Evolutionary conservation across 2,888 invertebrate genomes (phyloP), one percentile per base, ranked within the genome.

Genomic region (Folsomia candida): DNA sequence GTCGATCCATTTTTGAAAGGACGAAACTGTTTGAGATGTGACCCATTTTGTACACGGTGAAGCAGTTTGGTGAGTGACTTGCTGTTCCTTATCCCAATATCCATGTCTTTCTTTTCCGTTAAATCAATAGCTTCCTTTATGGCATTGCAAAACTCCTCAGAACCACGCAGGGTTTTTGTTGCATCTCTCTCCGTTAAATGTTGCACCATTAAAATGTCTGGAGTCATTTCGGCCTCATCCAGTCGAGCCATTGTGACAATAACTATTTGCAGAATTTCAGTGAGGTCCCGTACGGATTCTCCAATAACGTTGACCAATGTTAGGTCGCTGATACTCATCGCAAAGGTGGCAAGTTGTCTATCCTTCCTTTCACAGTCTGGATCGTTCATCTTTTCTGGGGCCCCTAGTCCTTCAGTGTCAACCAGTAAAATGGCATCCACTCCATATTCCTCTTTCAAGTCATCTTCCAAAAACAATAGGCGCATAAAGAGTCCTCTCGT

Each of bases 331-430:
- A 70, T 62, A 1, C 27, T 18, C 61, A 70, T 60, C 27, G 67
- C 67, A 67, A 70, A 70, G 1, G 70, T 70, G 18, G 70, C 67
- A 64, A 70, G 57, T 14, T 24, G n/a, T 28, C 67, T n/a, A n/a
- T 70, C 70, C 11, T 51, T 60, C 26, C 24, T 14, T 22, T 67
- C 61, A 1, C 37, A 24, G 1, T 67, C 26, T 2, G 25, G 3
- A 9, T 70, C 67, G 1, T 27, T n/a, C 27, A 70, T 67, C 11
- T 47, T 59, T 20, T 70, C 61, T 2, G 67, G 67, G 2, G 67
- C 47, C 2, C 54, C 51, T 1, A 70, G 25, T 18, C 71, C 71
- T 27, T 71, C 71, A 6, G 71, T 62, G 58, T 71, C 71, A 25
- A 71, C 63, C 1, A 71, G 24, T 2, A 71, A 27, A 26, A 71